Conservation (phyloP, 2,113 vertebrate species). For the Pteronura brasiliensis region DNA sequence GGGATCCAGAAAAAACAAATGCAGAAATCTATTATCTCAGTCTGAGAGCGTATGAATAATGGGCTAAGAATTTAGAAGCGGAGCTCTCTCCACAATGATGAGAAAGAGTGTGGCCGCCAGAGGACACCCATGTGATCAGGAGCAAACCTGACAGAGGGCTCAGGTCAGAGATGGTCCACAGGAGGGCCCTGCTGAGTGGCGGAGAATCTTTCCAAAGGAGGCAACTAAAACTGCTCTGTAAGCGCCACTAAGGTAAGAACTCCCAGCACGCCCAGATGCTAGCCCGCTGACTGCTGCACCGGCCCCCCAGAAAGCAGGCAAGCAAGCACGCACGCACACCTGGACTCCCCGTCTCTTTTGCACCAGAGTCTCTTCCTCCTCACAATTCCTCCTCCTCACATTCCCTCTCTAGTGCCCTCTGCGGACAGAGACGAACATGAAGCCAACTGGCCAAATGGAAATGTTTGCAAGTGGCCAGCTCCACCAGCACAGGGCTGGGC, state of each 20-base stretch:
- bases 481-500: background rate
- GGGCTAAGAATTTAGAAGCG: background rate
- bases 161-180: background rate
- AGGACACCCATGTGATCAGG: background rate
- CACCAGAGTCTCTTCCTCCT: background rate
- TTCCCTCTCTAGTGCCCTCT: background rate
- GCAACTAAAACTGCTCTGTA: background rate
- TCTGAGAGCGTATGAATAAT: background rate
- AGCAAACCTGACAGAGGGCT: background rate
- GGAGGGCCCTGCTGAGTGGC: background rate
- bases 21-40: background rate
- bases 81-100: background rate
- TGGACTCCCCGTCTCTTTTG: background rate
- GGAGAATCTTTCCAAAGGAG: background rate
- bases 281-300: background rate
- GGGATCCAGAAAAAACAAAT: background rate
- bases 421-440: background rate
- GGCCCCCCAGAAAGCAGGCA: background rate
- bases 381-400: background rate
- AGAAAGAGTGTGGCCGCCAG: background rate
- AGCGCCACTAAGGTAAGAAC: background rate
- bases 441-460: background rate
- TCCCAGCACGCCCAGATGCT: background rate
- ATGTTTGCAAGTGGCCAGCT: background rate
- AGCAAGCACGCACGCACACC: no score